Base-by-base conservation (phyloP, 2,888 invertebrate genomes). In the Acanthosepion lycidas region DNA sequence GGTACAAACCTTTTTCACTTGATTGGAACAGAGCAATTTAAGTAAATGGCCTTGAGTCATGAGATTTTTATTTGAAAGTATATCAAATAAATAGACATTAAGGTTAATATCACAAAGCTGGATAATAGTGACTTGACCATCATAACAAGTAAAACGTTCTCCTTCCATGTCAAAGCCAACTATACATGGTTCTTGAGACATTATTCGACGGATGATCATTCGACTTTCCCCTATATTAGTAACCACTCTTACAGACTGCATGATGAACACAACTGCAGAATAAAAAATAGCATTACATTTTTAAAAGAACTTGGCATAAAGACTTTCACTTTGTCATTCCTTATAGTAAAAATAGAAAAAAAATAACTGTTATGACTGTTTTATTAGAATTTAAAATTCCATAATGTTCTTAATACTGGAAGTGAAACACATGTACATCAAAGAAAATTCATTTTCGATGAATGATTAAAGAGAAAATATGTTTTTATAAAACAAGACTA, bases 91-190 rank as follows among this genome's bases (percentile, higher is more conserved):
- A 15, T 51, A 92, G 51, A 92, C 92, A 92, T 92, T 92, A 9
- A 51, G 48, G 9, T 51, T 42, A 28, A 51, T 51, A 51, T 92
- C 92, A 92, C 49, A 49, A 8, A 92, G 26, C 6, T 92, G 92
- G 92, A 92, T 92, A 28, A 92, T 51, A 33, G 92, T 51, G 20
- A 92, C 51, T 23, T 92, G 92, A n/a, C 92, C 92, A 92, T 92
- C 92, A 92, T 23, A 51, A 92, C 92, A 92, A 92, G 92, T 92
- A 49, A 92, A 92, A 49, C 92, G 48, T 48, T 92, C 92, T 28
- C 92, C 92, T 92, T 92, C 92, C 51, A 92, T 51, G 92, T 92
- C 92, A 92, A 92, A 51, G 18, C 92, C 92, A 92, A 92, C 51
- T 49, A 92, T 33, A 42, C 92, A 92, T 8, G 48, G 92, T 49